Base-by-base conservation (phyloP, 2,113 vertebrate genomes). In the Poeciliopsis retropinna region DNA sequence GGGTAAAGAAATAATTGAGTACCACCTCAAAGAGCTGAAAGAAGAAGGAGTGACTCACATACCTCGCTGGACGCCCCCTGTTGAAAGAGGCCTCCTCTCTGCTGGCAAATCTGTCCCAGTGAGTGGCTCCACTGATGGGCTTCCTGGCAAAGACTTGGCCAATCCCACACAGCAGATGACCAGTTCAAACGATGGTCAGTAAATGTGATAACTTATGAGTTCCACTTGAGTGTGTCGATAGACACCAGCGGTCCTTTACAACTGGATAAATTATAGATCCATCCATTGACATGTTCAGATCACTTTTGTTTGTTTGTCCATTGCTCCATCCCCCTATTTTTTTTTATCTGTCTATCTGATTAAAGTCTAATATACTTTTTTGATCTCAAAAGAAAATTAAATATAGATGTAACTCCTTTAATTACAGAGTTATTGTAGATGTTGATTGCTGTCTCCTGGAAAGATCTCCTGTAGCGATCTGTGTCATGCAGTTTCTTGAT, bases 1-100 rank as follows among this genome's bases (percentile, higher is more conserved):
- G 98, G 97, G 98, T 32, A 99, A 98, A 88, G 98, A 99, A 88
- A 98, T 99, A 75, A 98, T 99, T 2, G 97, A 99, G 60, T 96
- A 97, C 91, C 97, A 97, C 91, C 93, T 99, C 79, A 95, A 85
- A 69, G 95, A 98, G 69, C 78, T 99, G 80, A 95, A 97, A 60
- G 94, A 96, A 22, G 97, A 98, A 91, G 97, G 97, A 61, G 91
- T 98, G 66, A 96, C 94, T 1, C 94, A 86, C 27, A 82, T 99
- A 81, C 98, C 97, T 75, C 96, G 95, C 19, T 99, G 98, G 98
- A 93, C 81, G 0, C 93, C 95, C 2, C 72, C 93, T 10, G 81
- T 90, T 11, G 65, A 84, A 54, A 73, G 73, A 32, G 68, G 79
- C 0, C 65, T 90, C 0, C 73, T 84, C 28, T 93, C 95, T 15